Evolutionary conservation across 2,888 invertebrate genomes (phyloP).

Genomic region (Globia sparganii): DNA sequence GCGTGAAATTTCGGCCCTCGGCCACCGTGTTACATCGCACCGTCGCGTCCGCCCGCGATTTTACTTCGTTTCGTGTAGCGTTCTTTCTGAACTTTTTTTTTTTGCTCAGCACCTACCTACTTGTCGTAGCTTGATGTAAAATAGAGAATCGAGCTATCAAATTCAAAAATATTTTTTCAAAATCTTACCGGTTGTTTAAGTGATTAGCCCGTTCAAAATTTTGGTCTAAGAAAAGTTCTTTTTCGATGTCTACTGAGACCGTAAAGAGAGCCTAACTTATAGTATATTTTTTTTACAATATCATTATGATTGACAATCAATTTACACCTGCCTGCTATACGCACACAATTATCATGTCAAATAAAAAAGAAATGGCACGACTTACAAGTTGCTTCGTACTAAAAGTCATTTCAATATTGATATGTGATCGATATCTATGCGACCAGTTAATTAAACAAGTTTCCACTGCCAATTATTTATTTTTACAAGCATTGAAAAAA

Average conservation of each 20-base stretch:
- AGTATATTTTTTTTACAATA: not conserved
- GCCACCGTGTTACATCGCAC: too few species aligned
- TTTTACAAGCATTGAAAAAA: not conserved
- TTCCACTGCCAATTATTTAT: not conserved
- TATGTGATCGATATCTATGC: constrained; percentile 13
- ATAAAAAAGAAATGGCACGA: not conserved
- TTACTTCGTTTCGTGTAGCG: too few species aligned
- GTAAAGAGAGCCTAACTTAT: not conserved
- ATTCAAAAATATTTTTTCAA: too few species aligned
- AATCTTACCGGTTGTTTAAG: too few species aligned
- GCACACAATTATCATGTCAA: not conserved
- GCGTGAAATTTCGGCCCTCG: too few species aligned
- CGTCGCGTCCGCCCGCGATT: too few species aligned
- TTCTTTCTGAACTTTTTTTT: too few species aligned
- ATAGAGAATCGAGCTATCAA: too few species aligned
- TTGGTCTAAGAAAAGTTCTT: not conserved
- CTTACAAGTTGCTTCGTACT: not conserved
- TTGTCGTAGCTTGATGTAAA: too few species aligned
- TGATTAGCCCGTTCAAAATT: too few species aligned
- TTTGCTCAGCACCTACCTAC: too few species aligned
- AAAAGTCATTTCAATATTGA: constrained; percentile 2
- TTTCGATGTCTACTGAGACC: not conserved
- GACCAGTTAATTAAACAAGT: not conserved
- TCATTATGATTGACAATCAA: constrained; percentile 8
- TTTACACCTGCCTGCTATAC: not conserved